Percentiles rank a stretch among this genome's conserved stretches.
phyloP scores from a whole-genome alignment of 2,888 invertebrate species.

The Agapostemon virescens region DNA sequence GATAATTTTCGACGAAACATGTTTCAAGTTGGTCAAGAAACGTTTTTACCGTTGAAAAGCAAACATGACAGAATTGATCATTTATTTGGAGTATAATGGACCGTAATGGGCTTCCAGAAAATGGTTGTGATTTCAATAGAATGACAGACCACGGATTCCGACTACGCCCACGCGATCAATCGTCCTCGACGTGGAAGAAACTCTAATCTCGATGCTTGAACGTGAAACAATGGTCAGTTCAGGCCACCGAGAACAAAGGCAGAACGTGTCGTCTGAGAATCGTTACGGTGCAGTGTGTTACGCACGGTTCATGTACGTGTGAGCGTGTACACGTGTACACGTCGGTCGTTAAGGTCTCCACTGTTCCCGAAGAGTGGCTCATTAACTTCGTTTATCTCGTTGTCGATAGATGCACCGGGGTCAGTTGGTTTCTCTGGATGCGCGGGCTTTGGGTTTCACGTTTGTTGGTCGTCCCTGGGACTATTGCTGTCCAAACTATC shows the following conservation, averaged over 20 bases:
- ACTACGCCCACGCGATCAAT: slow-evolving; percentile 43
- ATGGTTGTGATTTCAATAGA: slow-evolving; percentile 1
- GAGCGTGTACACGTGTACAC: slow-evolving; percentile 14
- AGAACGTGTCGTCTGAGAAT: slow-evolving; percentile 49
- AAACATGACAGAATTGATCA: not conserved
- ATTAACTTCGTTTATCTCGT: slow-evolving; percentile 67
- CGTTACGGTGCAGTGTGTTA: slow-evolving; percentile 46
- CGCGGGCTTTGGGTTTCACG: not conserved
- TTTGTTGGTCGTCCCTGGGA: slow-evolving; percentile 8
- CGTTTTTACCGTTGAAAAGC: not conserved
- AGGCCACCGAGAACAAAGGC: slow-evolving; percentile 40
- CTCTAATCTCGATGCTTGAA: slow-evolving; percentile 53
- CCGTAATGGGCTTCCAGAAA: not conserved
- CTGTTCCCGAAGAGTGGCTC: slow-evolving; percentile 63
- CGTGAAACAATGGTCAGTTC: slow-evolving; percentile 57
- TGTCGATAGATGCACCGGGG: slow-evolving; percentile 54
- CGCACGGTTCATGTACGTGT: slow-evolving; percentile 9
- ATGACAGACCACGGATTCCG: not conserved
- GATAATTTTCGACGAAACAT: too few relatives aligned
- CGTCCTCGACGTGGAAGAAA: slow-evolving; percentile 58
- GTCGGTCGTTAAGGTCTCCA: slow-evolving; percentile 59
- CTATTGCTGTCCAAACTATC: not conserved
- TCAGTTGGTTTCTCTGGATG: slow-evolving; percentile 47
- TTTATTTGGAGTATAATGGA: not conserved
- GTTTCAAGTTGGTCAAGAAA: not conserved